Percentiles rank a stretch among this genome's conserved stretches.
Evolutionary conservation across 30 jellyfish, hydroid and myxozoan genomes (phyloP).

Genomic region (Hydra vulgaris): DNA sequence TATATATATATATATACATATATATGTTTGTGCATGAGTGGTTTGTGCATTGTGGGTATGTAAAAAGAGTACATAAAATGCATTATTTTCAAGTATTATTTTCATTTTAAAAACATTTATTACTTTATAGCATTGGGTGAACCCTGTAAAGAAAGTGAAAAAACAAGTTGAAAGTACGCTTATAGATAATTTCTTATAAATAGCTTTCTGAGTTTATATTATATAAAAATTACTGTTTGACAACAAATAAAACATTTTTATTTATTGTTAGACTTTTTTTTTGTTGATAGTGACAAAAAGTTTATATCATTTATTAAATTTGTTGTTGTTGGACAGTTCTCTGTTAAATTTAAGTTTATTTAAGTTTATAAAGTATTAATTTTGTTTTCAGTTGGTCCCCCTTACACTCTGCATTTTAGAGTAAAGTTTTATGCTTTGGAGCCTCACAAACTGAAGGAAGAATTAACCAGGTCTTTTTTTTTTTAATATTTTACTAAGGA

Average conservation of each 20-base stretch:
- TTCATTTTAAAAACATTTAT: not conserved
- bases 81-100: no score
- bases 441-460: conserved; percentile 81
- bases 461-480: conserved; percentile 62
- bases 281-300: not conserved
- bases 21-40: no score
- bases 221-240: not conserved
- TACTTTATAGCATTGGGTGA: conserved; percentile 76
- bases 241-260: not conserved
- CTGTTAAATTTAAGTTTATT: not conserved
- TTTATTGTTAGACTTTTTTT: not conserved
- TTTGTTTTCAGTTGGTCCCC: conserved; percentile 72
- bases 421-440: conserved; percentile 86
- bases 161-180: conserved; percentile 86
- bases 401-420: conserved; percentile 77
- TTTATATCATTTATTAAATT: not conserved
- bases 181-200: no score
- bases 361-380: not conserved
- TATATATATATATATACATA: no score
- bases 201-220: no score
- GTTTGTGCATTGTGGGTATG: no score
- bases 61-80: no score
- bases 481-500: not conserved
- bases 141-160: conserved; percentile 78
- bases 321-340: not conserved